phyloP scores from a whole-genome alignment of 2,113 vertebrate species.

The Neotoma lepida region DNA sequence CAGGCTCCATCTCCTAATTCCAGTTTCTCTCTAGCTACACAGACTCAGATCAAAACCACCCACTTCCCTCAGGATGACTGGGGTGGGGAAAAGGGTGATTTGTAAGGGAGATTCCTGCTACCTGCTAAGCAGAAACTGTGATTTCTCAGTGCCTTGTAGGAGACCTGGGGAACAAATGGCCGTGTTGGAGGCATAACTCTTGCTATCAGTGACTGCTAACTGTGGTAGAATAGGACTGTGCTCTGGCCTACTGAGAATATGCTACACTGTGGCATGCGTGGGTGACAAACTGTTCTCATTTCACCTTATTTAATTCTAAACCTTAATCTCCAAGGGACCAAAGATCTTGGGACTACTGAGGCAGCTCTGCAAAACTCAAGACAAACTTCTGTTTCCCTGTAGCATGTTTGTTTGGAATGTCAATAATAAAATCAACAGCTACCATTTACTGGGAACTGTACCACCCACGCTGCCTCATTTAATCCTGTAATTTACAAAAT shows the following conservation, averaged over 20 bases:
- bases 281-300: constrained; percentile 67
- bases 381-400: neutral
- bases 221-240: neutral
- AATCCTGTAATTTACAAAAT: constrained; percentile 4
- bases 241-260: constrained; percentile 51
- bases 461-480: constrained; percentile 22
- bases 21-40: neutral
- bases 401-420: constrained; percentile 12
- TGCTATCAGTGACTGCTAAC: constrained; percentile 52
- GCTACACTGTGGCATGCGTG: constrained; percentile 15
- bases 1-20: constrained; percentile 23
- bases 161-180: constrained; percentile 46
- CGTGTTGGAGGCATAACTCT: constrained; percentile 46
- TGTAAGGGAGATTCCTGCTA: constrained; percentile 56
- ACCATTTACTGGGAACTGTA: neutral
- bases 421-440: constrained; percentile 52
- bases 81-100: neutral
- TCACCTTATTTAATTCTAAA: constrained; percentile 60
- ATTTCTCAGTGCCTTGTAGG: neutral
- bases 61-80: constrained; percentile 1
- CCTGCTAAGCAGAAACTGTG: constrained; percentile 40
- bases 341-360: constrained; percentile 61
- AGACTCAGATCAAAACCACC: constrained; percentile 50
- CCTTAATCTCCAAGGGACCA: constrained; percentile 53
- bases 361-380: constrained; percentile 5